Evolutionary conservation across 2,888 invertebrate genomes (phyloP).

Genomic region (Anthophora plumipes): DNA sequence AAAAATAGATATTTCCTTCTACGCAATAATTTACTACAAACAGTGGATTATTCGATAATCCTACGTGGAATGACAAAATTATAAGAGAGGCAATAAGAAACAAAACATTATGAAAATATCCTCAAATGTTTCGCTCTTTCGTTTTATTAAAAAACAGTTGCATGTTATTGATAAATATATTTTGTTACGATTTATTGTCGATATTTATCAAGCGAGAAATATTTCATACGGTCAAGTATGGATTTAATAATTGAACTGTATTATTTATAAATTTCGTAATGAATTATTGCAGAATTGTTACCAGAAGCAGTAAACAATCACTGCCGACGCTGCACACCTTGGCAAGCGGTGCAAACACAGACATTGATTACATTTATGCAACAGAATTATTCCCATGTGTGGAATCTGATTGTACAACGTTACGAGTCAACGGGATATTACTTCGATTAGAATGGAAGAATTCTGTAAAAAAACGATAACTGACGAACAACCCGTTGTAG

Average conservation of each 20-base stretch:
- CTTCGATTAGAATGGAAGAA: neutral
- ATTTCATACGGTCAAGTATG: neutral
- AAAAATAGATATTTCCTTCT: no score
- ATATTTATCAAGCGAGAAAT: neutral
- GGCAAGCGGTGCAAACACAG: constrained; percentile 85
- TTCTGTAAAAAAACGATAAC: neutral
- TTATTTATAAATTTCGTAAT: constrained; percentile 13
- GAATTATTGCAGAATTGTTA: constrained; percentile 84
- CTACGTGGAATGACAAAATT: neutral
- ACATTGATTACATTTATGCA: constrained; percentile 86
- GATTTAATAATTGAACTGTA: neutral
- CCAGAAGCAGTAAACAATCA: constrained; percentile 86
- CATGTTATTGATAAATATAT: neutral
- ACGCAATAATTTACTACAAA: neutral
- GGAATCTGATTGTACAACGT: constrained; percentile 82
- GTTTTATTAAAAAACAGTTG: neutral
- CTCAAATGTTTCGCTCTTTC: neutral
- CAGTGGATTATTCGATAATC: neutral
- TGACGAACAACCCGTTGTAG: neutral
- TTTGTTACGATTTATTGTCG: constrained; percentile 10
- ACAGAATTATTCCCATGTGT: constrained; percentile 86
- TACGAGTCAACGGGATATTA: constrained; percentile 11
- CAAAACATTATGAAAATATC: neutral
- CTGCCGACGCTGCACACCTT: constrained; percentile 85
- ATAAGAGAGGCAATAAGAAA: neutral